These are phyloP conservation scores for Drosophila novamexicana DNA, from an alignment of 1,140 invertebrate species.

Conservation along the genomic window DNA sequence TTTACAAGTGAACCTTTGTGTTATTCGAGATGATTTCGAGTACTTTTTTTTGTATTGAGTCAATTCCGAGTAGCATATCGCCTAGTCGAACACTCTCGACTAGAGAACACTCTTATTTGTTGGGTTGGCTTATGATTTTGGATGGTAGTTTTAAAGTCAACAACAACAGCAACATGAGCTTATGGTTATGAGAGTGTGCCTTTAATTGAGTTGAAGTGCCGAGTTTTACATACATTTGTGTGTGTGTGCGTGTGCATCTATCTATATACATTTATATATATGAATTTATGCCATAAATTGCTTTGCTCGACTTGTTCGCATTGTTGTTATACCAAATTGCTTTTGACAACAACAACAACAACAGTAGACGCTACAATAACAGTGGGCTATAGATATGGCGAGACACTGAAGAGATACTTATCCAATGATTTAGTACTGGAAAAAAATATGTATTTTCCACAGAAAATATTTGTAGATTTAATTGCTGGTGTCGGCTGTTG, in stretches of 20 bases:
- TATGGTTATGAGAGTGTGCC: conserved; percentile 60
- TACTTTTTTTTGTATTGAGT: too few relatives aligned
- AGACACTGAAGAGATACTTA: conserved; percentile 51
- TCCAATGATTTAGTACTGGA: conserved; percentile 55
- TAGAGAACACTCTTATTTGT: conserved; percentile 1
- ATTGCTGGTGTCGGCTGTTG: conserved; percentile 29
- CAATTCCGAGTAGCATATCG: background rate
- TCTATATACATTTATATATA: conserved; percentile 9
- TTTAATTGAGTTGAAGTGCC: conserved; percentile 69
- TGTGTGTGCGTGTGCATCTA: conserved; percentile 4
- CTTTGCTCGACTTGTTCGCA: conserved; percentile 54
- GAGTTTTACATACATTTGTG: conserved; percentile 6
- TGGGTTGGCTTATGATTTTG: conserved; percentile 43
- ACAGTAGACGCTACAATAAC: conserved; percentile 19
- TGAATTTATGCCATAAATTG: conserved; percentile 54
- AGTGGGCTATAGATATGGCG: conserved; percentile 39
- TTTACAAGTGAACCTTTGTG: too few relatives aligned
- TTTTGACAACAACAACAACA: conserved; percentile 50
- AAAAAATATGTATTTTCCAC: conserved; percentile 11
- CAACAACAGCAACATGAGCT: conserved; percentile 37
- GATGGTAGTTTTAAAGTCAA: conserved; percentile 57
- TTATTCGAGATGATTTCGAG: too few relatives aligned
- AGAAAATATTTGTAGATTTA: conserved; percentile 26
- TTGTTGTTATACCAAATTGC: conserved; percentile 75
- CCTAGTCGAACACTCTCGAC: background rate